These are phyloP conservation scores for Tyria jacobaeae DNA, from an alignment of 2,888 invertebrate species.

Conservation along the genomic window DNA sequence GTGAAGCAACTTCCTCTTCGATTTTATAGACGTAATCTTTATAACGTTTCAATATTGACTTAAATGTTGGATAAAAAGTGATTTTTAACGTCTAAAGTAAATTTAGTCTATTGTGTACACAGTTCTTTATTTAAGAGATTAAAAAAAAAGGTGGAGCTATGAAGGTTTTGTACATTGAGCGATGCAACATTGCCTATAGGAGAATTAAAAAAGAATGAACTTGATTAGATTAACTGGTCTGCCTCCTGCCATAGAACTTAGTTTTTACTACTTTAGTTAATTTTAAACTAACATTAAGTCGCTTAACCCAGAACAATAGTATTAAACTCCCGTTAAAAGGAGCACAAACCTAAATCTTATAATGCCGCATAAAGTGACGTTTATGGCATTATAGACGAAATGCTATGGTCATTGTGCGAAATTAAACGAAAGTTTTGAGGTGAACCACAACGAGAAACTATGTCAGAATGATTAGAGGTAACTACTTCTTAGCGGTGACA, in stretches of 20 bases:
- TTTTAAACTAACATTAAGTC: conserved; percentile 6
- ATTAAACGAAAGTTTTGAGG: conserved; percentile 39
- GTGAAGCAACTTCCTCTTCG: conserved; percentile 35
- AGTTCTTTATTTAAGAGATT: too few relatives aligned
- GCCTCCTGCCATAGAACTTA: too few relatives aligned
- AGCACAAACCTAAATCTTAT: conserved; percentile 27
- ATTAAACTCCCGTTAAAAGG: conserved; percentile 27
- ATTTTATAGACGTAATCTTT: conserved; percentile 29
- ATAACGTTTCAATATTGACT: conserved; percentile 6
- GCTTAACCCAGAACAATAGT: conserved; percentile 6
- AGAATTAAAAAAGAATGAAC: too few relatives aligned
- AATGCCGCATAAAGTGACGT: conserved; percentile 25
- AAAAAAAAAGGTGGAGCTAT: too few relatives aligned
- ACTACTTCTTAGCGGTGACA: conserved; percentile 17
- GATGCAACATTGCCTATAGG: too few relatives aligned
- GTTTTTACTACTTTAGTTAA: conserved; percentile 1
- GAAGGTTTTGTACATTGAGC: too few relatives aligned
- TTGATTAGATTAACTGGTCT: too few relatives aligned
- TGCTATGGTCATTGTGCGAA: conserved; percentile 17
- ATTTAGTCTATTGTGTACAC: too few relatives aligned
- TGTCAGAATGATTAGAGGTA: conserved; percentile 27
- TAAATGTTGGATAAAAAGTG: background rate
- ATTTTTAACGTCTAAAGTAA: too few relatives aligned
- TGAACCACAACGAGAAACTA: conserved; percentile 24
- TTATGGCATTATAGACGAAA: conserved; percentile 20